phyloP scores from a whole-genome alignment of 2,113 vertebrate species.

The Halcyon senegalensis region DNA sequence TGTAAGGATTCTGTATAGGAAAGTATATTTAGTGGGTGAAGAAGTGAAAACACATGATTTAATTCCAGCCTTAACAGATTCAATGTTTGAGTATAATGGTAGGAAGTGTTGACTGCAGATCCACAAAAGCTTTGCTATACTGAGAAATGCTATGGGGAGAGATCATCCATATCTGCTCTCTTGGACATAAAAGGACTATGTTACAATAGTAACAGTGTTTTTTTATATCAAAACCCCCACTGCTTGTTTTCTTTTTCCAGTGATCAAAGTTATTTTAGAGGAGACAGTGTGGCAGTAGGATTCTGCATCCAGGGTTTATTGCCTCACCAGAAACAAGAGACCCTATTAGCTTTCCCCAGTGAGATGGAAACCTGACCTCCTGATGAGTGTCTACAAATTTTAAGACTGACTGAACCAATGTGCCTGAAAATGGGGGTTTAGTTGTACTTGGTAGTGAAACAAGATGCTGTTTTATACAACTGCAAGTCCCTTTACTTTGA shows the following conservation, averaged over 20 bases:
- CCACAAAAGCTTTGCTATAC: background rate
- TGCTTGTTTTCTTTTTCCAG: background rate
- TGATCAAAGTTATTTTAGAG: background rate
- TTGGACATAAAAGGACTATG: background rate
- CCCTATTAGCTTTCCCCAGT: background rate
- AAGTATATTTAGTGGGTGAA: slow-evolving; percentile 32
- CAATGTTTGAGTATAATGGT: slow-evolving; percentile 39
- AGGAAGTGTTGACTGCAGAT: slow-evolving; percentile 47
- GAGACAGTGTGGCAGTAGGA: background rate
- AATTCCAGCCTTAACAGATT: slow-evolving; percentile 35
- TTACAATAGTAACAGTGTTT: background rate
- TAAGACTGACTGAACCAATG: background rate
- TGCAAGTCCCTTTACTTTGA: background rate
- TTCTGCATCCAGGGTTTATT: background rate
- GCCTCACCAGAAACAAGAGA: background rate
- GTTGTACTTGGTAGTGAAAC: background rate
- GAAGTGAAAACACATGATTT: slow-evolving; percentile 44
- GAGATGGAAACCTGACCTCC: background rate
- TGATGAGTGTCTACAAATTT: background rate
- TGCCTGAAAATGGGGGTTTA: background rate
- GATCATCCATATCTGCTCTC: background rate
- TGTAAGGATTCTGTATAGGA: slow-evolving; percentile 41
- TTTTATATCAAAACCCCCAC: background rate
- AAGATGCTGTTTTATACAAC: background rate
- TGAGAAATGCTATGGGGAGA: background rate